Conservation (phyloP, 1,140 invertebrate species). For the Habropoda laboriosa region DNA sequence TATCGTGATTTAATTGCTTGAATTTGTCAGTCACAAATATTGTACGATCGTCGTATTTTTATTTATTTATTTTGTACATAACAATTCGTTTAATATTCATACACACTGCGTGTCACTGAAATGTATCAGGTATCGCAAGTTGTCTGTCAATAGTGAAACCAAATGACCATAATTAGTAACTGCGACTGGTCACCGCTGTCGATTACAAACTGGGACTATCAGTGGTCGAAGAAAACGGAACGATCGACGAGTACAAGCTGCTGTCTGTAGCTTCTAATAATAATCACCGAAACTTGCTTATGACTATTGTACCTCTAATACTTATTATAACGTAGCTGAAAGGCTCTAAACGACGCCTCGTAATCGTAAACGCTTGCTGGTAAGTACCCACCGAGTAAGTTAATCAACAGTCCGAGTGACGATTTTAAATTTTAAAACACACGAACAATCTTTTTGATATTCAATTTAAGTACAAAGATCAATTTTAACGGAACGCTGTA, state of each 20-base stretch:
- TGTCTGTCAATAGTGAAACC: neutral
- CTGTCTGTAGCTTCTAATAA: neutral
- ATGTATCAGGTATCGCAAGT: neutral
- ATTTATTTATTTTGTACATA: neutral
- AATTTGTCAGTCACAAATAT: neutral
- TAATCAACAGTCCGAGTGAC: neutral
- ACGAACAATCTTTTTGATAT: neutral
- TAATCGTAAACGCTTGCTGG: neutral
- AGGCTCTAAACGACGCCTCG: neutral
- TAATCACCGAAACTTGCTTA: neutral
- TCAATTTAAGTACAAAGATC: constrained; percentile 7
- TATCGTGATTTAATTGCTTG: neutral
- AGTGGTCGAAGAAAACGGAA: neutral
- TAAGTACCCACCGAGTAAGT: neutral
- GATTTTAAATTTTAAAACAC: neutral
- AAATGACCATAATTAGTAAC: neutral
- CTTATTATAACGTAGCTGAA: neutral
- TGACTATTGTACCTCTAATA: neutral
- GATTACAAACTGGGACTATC: neutral
- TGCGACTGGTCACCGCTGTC: neutral
- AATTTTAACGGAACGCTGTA: neutral
- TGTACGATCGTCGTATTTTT: neutral
- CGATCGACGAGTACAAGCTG: neutral
- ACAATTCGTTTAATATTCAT: neutral
- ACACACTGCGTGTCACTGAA: neutral